These are phyloP conservation scores for Trachymyrmex septentrionalis DNA, from an alignment of 1,140 invertebrate genomes.

Conservation along the genomic window DNA sequence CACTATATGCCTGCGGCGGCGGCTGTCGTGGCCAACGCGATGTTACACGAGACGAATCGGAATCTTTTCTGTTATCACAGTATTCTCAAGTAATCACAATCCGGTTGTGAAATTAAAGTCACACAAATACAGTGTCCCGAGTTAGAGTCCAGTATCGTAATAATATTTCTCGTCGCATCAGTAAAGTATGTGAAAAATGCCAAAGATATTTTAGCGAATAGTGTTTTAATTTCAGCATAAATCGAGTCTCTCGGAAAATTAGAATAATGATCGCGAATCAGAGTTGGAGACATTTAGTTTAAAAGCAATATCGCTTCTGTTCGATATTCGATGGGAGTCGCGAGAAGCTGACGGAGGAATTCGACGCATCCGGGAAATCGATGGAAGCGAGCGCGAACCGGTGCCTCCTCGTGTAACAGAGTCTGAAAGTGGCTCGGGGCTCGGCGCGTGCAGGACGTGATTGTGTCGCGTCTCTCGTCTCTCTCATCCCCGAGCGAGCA, in stretches of 20 bases:
- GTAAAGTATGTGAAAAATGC: neutral
- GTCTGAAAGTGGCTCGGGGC: constrained; percentile 83
- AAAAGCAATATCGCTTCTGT: neutral
- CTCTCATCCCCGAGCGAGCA: constrained; percentile 65
- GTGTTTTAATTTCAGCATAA: neutral
- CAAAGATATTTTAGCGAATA: neutral
- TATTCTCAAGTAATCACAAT: neutral
- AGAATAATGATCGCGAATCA: neutral
- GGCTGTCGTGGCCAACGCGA: constrained; percentile 74
- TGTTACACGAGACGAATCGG: constrained; percentile 80
- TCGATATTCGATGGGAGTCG: neutral
- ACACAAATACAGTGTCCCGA: too few species aligned
- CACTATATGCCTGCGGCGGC: constrained; percentile 82
- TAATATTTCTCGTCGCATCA: neutral
- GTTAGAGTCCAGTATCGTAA: neutral
- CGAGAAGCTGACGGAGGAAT: neutral
- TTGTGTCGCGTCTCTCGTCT: constrained; percentile 83
- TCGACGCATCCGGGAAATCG: constrained; percentile 51
- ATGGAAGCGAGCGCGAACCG: constrained; percentile 14
- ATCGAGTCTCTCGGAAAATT: neutral
- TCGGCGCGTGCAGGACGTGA: constrained; percentile 86
- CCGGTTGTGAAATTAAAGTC: too few species aligned
- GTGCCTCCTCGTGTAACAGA: constrained; percentile 83
- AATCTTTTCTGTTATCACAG: neutral
- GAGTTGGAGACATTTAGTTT: neutral